Conservation (phyloP, 30 jellyfish, hydroid and myxozoan species). For the Aurelia sp. region DNA sequence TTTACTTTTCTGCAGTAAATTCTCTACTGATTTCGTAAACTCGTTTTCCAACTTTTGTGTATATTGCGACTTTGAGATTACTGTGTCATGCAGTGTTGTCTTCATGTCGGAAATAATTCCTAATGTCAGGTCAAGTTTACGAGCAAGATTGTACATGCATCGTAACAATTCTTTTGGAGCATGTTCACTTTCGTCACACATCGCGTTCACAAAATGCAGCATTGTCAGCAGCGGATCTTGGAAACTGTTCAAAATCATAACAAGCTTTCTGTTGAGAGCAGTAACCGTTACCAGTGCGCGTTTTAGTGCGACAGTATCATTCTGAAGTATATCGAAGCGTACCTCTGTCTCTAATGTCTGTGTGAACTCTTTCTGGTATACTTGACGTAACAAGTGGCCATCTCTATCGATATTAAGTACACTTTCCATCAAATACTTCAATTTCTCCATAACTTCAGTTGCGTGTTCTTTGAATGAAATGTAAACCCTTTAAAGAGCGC, state of each 20-base stretch:
- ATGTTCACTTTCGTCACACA: not conserved
- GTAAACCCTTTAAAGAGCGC: no score
- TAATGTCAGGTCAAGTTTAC: not conserved
- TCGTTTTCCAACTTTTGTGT: conserved; percentile 3
- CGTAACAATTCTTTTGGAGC: not conserved
- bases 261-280: conserved; percentile 4
- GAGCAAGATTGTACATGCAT: not conserved
- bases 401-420: no score
- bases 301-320: no score
- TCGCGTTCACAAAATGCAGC: conserved; percentile 6
- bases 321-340: no score
- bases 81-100: not conserved
- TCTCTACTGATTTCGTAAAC: not conserved
- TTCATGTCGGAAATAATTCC: not conserved
- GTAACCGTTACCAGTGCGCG: not conserved
- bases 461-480: no score
- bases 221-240: conserved; percentile 11
- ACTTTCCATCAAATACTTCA: no score
- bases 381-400: no score
- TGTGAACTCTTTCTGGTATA: no score
- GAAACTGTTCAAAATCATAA: not conserved
- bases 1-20: conserved; percentile 5
- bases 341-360: no score
- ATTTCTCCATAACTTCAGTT: no score
- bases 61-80: not conserved